Conservation (phyloP, 2,113 vertebrate species). For the Myotis lucifugus region DNA sequence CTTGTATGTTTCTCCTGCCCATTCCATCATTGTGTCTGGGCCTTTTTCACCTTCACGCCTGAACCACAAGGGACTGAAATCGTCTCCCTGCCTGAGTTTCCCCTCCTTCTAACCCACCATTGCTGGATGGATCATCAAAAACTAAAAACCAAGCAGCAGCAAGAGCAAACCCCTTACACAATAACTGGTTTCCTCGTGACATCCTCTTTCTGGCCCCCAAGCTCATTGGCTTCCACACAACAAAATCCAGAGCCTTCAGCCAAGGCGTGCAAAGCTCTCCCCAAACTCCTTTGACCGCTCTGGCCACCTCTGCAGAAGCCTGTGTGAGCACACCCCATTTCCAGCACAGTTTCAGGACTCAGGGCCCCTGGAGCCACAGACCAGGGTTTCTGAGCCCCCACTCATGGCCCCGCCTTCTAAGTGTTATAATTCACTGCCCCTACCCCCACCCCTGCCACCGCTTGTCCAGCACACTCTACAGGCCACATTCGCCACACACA, state of each 20-base stretch:
- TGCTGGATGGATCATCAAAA: not conserved
- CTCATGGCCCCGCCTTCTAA: not conserved
- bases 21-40: not conserved
- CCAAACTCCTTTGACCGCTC: not conserved
- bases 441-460: no score
- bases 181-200: not conserved
- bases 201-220: not conserved
- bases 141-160: not conserved
- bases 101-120: not conserved
- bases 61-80: not conserved
- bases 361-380: not conserved
- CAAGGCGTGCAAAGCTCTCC: not conserved
- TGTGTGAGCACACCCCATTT: not conserved
- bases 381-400: accelerated
- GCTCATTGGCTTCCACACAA: not conserved
- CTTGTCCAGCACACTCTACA: not conserved
- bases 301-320: not conserved
- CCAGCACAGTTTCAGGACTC: not conserved
- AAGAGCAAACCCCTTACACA: not conserved
- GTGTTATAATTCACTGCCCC: not conserved
- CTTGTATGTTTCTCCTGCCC: not conserved
- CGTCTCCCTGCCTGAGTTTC: not conserved
- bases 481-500: not conserved
- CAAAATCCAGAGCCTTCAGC: not conserved
- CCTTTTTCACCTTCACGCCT: not conserved